phyloP scores from a whole-genome alignment of 2,113 vertebrate species.

The Barbus barbus region DNA sequence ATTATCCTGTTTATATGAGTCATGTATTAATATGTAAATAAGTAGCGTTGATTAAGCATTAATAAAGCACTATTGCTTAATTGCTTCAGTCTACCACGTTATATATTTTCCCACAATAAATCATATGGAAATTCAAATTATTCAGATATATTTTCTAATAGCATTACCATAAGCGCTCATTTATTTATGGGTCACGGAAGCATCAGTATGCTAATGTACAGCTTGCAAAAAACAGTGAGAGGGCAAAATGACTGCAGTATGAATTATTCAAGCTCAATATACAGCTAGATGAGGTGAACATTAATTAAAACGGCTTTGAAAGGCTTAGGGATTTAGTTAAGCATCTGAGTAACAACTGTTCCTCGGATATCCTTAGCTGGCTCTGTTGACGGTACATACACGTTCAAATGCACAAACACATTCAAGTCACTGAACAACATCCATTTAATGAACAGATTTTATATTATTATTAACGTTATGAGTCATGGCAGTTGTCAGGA shows the following conservation, averaged over 20 bases:
- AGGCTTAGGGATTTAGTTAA: slow-evolving; percentile 27
- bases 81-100: not conserved
- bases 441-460: slow-evolving; percentile 38
- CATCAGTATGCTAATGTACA: slow-evolving; percentile 5
- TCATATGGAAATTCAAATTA: not conserved
- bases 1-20: not conserved
- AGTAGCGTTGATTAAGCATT: not conserved
- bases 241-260: slow-evolving; percentile 10
- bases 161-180: slow-evolving; percentile 13
- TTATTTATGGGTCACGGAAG: slow-evolving; percentile 18
- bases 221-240: slow-evolving; percentile 23
- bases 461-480: slow-evolving; percentile 35
- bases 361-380: slow-evolving; percentile 21
- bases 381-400: not conserved
- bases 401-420: not conserved
- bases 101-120: slow-evolving; percentile 11
- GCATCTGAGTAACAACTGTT: slow-evolving; percentile 41
- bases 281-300: slow-evolving; percentile 22
- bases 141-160: slow-evolving; percentile 25
- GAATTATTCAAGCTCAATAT: slow-evolving; percentile 26
- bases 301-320: slow-evolving; percentile 25
- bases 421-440: slow-evolving; percentile 28
- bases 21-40: not conserved
- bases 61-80: not conserved
- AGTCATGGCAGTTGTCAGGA: slow-evolving; percentile 44